Evolutionary conservation across 2,888 invertebrate genomes (phyloP).

Genomic region (Podabrus alpinus): DNA sequence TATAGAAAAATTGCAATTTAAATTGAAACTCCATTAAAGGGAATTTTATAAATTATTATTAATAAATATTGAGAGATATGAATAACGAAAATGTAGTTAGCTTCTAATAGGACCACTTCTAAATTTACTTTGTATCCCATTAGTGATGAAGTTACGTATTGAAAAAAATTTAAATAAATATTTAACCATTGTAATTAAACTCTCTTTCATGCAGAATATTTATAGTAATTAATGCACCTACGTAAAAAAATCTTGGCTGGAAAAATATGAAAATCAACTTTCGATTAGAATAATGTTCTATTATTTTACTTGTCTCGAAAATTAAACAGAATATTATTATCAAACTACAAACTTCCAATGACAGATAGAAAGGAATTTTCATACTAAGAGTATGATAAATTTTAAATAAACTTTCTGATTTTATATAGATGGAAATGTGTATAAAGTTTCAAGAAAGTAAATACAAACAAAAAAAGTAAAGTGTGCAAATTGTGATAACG

Average conservation of each 20-base stretch:
- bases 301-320: not conserved
- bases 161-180: not conserved
- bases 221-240: too few relatives aligned
- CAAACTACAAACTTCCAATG: not conserved
- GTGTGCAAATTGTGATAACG: not conserved
- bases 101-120: not conserved
- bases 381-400: not conserved
- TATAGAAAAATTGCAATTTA: not conserved
- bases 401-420: not conserved
- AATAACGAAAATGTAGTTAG: not conserved
- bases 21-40: not conserved
- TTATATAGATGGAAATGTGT: not conserved
- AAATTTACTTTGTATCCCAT: not conserved
- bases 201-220: too few relatives aligned
- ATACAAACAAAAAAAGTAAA: not conserved
- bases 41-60: not conserved
- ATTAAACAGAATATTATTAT: not conserved
- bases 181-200: not conserved
- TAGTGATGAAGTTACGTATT: not conserved
- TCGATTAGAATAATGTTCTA: too few relatives aligned
- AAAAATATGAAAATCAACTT: too few relatives aligned
- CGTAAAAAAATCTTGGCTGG: too few relatives aligned
- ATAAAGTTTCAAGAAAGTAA: not conserved
- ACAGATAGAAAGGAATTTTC: not conserved
- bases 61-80: not conserved